Evolutionary conservation across 2,888 invertebrate genomes (phyloP), one percentile per base, ranked within the genome.

Genomic region (Pandemis cinnamomeana): DNA sequence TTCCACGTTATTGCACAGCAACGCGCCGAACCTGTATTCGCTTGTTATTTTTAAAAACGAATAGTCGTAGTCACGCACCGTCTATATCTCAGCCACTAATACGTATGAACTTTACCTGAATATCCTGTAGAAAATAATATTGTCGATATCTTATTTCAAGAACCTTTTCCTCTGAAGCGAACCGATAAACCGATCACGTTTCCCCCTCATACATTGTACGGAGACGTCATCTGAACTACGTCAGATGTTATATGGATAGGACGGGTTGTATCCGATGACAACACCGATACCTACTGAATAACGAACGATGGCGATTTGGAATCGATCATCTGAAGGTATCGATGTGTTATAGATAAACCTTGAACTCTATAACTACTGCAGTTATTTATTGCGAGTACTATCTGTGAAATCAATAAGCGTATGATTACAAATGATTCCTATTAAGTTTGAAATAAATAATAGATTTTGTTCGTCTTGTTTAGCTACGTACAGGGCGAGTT

Each of bases 281-380:
- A 76, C 72, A 62, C 79, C 80, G 80, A 82, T 80, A 82, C 80
- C 76, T 78, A 76, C 75, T 80, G 83, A 85, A 86, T 86, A 86
- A 86, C 82, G 84, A 82, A 84, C 77, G 79, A 79, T 55, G 71
- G 71, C 76, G 77, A 81, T 82, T 82, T 82, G 76, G 82, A 81
- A 86, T 84, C 81, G 81, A 85, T 85, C 79, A 74, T 70, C 61
- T 70, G 70, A 67, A 51, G 69, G 69, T 60, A 70, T 73, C 64
- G 58, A 8, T 36, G 61, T 44, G 71, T 72, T 68, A 48, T 64
- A 71, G 73, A 61, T 75, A 67, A 69, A 70, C 75, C 78, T 78
- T 78, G 76, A 75, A 63, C 41, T 64, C 58, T 13, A 48, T 63
- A 64, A 58, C 44, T 27, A 62, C 62, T 53, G 55, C 67, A 62